Base-by-base conservation (phyloP, 2,797 vertebrate genomes). In the Odontamblyopus rebecca region DNA sequence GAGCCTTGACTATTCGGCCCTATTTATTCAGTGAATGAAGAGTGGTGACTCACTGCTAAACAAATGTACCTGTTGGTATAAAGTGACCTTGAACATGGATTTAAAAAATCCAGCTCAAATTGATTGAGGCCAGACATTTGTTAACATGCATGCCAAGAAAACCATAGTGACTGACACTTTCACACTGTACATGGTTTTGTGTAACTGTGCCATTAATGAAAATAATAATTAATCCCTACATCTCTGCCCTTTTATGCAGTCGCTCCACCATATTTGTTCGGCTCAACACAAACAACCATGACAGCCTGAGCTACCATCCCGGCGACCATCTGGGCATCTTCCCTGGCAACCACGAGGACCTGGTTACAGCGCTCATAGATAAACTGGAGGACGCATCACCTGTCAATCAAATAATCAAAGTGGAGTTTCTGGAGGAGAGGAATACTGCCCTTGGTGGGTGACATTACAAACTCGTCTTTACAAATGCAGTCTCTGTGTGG, bases 251-350 rank as follows among this genome's bases (percentile, higher is more conserved):
- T 75, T 63, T 61, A 44, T 76, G n/a, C 72, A 99, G 98, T 89
- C 97, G 98, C 51, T 94, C 94, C 18, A 99, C 98, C 9, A 97
- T 99, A 87, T 97, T 97, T 64, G 92, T 99, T 80, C 95, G 95
- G 29, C 96, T 99, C 78, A 93, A 98, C 89, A 95, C 96, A 86
- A 95, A 97, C 0, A 93, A 96, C 74, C 94, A 95, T 32, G 94
- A 96, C 85, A 96, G 86, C 67, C 93, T 99, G 82, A 92, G 87
- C 79, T 99, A 99, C 90, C 92, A 94, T 78, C 98, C 98, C 0
- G 98, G 98, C 51, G 98, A 99, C 90, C 98, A 99, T 92, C 87
- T 99, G 86, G 97, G 98, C 0, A 93, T 99, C 76, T 99, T 96
- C 83, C 92, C 98, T 1, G 96, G 97, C 72, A 99, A 99, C 94